Evolutionary conservation across 2,888 invertebrate genomes (phyloP).

Genomic region (Pristionchus japonicus): DNA sequence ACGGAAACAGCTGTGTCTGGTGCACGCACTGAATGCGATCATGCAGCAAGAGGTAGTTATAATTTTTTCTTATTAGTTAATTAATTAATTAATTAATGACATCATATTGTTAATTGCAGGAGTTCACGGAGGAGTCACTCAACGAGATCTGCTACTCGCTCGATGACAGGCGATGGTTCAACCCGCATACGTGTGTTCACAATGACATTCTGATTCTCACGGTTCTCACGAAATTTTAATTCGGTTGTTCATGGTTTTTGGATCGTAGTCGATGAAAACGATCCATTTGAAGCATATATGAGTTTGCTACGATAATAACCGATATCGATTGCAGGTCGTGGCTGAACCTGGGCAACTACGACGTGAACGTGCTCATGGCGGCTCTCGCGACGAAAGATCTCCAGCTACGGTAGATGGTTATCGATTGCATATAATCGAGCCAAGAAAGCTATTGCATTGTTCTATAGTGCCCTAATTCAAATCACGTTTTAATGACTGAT

Average conservation of each 20-base stretch:
- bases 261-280: too few species aligned
- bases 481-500: background rate
- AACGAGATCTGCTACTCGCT: constrained; percentile 68
- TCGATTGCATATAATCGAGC: background rate
- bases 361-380: constrained; percentile 96
- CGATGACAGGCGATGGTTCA: constrained; percentile 68
- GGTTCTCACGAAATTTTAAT: too few species aligned
- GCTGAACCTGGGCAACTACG: constrained; percentile 96
- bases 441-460: background rate
- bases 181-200: constrained; percentile 64
- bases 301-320: background rate
- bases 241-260: too few species aligned
- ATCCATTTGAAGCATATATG: too few species aligned
- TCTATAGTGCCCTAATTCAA: background rate
- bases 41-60: constrained; percentile 61
- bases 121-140: constrained; percentile 57
- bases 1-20: constrained; percentile 67
- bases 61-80: too few species aligned
- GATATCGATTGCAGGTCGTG: constrained; percentile 64
- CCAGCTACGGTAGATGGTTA: constrained; percentile 15
- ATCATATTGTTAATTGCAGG: too few species aligned
- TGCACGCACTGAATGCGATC: constrained; percentile 71
- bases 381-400: constrained; percentile 81
- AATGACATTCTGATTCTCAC: too few species aligned
- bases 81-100: too few species aligned